Evolutionary conservation across 2,113 vertebrate species (phyloP).

Genomic region (Typhlomys cinereus): DNA sequence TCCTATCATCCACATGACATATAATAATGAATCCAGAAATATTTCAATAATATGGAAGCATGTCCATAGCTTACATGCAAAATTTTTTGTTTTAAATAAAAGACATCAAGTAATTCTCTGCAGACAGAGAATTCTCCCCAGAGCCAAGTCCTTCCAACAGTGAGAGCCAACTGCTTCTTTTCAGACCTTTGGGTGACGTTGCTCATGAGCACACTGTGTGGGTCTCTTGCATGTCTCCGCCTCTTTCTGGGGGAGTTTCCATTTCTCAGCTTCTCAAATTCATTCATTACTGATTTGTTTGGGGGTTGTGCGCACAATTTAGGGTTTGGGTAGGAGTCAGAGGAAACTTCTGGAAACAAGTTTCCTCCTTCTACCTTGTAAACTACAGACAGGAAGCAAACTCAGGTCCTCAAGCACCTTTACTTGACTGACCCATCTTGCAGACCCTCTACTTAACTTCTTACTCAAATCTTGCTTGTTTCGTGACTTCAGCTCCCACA

Average conservation of each 20-base stretch:
- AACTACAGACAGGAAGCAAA: too few species aligned
- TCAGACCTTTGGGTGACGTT: rapidly evolving
- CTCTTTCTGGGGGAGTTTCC: rapidly evolving
- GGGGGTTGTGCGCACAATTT: too few species aligned
- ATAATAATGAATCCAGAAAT: neutral
- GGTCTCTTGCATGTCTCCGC: rapidly evolving
- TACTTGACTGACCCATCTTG: too few species aligned
- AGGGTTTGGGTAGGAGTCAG: too few species aligned
- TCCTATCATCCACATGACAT: neutral
- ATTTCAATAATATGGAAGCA: neutral
- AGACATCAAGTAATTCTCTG: neutral
- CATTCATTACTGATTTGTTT: too few species aligned
- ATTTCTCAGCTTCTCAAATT: neutral
- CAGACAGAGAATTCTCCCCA: neutral
- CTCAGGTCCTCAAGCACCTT: neutral
- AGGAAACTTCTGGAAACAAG: too few species aligned
- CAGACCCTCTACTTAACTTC: too few species aligned
- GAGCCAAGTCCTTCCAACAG: neutral
- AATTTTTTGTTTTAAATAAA: neutral
- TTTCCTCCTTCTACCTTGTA: too few species aligned
- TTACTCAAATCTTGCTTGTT: too few species aligned
- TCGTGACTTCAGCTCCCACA: too few species aligned
- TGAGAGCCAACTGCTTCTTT: neutral
- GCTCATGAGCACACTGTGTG: rapidly evolving
- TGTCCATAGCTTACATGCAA: neutral